Evolutionary conservation across 2,888 invertebrate species (phyloP).

Genomic region (Podabrus alpinus): DNA sequence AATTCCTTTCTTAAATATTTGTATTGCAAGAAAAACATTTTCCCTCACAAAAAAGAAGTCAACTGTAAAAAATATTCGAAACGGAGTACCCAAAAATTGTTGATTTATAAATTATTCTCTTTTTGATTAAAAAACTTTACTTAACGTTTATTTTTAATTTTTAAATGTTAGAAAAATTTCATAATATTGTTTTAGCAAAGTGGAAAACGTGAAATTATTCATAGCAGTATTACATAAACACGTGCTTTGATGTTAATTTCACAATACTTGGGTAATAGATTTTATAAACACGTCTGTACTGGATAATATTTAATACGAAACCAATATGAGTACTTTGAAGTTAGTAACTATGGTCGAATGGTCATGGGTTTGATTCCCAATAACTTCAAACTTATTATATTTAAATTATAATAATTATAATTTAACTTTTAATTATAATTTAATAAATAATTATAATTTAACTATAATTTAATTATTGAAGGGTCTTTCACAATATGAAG

Average conservation of each 20-base stretch:
- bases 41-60: neutral
- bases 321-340: too few species aligned
- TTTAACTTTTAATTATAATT: too few species aligned
- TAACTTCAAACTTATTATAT: too few species aligned
- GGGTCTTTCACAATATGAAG: too few species aligned
- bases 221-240: neutral
- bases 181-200: neutral
- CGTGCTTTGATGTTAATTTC: neutral
- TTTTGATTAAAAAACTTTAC: neutral
- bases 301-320: too few species aligned
- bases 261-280: neutral
- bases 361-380: too few species aligned
- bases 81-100: neutral
- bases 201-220: neutral
- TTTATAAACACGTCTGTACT: neutral
- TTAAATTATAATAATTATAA: too few species aligned
- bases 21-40: conserved; percentile 11
- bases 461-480: too few species aligned
- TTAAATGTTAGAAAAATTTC: neutral
- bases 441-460: too few species aligned
- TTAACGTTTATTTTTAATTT: neutral
- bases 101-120: neutral
- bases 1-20: conserved; percentile 20
- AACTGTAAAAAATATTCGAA: neutral
- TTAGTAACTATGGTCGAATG: too few species aligned